Base-by-base conservation (phyloP, 1,140 invertebrate species). In the Hycleus phaleratus region DNA sequence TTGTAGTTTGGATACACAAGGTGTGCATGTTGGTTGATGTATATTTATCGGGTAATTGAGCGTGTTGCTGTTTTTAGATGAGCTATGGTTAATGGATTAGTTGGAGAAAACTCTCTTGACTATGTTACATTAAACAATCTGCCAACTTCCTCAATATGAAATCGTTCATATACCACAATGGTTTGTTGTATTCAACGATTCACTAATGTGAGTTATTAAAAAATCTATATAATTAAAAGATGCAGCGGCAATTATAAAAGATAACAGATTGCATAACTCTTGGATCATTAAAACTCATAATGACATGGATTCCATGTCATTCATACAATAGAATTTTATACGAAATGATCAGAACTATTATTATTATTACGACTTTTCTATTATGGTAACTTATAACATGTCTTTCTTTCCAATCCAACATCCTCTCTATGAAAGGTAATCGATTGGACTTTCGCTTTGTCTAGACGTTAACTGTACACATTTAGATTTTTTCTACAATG, bases 21-120 rank as follows among this genome's bases (percentile, higher is more conserved):
- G 46, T 48, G 39, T 48, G 46, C 39, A 48, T 48, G 56, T 57
- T 45, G 32, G 56, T 48, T 44, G 56, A 49, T 50, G 48, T 57
- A 48, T 57, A 57, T 57, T 57, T 57, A 57, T 57, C 56, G 45
- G 49, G 47, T 57, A 57, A 57, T 57, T 57, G 49, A 44, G 51
- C 56, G 46, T 57, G 56, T 57, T 57, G 49, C 38, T 48, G 56
- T 48, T 42, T 45, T 43, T 42, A 46, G 56, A 57, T 57, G 56
- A 57, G 56, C 56, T 39, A 57, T 50, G 40, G 47, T 49, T 57
- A 57, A 57, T 57, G 56, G 47, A 57, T 57, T 25, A 26, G 46
- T 42, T 18, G 4, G 24, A 25, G 12, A 24, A 25, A 8, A 4
- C 39, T 10, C 49, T 12, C 39, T 39, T 25, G 48, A 39, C 49